These are phyloP conservation scores for Bicyclus anynana DNA, from an alignment of 1,140 invertebrate genomes.

Conservation along the genomic window DNA sequence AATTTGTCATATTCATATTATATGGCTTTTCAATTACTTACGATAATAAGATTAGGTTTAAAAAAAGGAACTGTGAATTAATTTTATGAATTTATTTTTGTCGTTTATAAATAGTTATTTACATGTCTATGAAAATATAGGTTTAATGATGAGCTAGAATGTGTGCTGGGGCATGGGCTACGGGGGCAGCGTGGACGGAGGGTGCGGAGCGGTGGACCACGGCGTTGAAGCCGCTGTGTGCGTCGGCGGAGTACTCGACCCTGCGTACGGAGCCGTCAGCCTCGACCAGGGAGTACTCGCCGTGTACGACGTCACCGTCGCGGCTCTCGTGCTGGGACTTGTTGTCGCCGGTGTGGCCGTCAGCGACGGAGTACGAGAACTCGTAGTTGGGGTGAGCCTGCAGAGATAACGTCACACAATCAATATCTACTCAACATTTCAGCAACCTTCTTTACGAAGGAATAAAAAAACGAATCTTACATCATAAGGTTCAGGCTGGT, in stretches of 20 bases:
- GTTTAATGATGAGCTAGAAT: background rate
- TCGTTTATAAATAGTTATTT: too few relatives aligned
- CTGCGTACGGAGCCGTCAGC: slow-evolving; percentile 57
- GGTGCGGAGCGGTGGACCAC: background rate
- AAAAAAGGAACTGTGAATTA: too few relatives aligned
- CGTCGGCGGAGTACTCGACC: slow-evolving; percentile 57
- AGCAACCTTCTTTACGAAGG: background rate
- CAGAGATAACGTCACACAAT: background rate
- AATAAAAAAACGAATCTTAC: slow-evolving; percentile 26
- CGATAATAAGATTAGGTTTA: too few relatives aligned
- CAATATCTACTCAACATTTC: background rate
- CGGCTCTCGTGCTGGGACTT: slow-evolving; percentile 46
- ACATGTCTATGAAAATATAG: too few relatives aligned
- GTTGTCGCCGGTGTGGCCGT: slow-evolving; percentile 57
- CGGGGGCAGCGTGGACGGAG: background rate
- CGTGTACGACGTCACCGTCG: slow-evolving; percentile 46
- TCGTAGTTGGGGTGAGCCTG: slow-evolving; percentile 44
- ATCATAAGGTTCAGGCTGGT: slow-evolving; percentile 36
- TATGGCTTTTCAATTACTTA: too few relatives aligned
- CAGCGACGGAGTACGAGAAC: slow-evolving; percentile 59
- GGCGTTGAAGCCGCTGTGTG: slow-evolving; percentile 30
- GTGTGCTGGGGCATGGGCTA: background rate
- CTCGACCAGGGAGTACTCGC: slow-evolving; percentile 49
- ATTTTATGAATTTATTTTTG: too few relatives aligned
- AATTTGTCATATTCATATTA: too few relatives aligned